Evolutionary conservation across 1,140 invertebrate species (phyloP), one percentile per base, ranked within the genome.

Genomic region (Araneus ventricosus): DNA sequence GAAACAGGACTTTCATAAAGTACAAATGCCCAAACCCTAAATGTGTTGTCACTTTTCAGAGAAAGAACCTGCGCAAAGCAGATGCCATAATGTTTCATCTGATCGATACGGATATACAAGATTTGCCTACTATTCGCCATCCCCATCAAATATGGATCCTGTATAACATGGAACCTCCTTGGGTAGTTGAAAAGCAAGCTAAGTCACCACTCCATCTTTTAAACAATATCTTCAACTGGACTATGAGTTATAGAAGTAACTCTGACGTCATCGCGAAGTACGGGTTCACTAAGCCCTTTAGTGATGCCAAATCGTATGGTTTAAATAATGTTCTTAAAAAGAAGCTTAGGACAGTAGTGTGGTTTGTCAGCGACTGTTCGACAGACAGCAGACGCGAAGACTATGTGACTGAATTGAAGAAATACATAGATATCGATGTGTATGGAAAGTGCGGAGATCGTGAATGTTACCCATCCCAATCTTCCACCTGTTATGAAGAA

Each of bases 331-430:
- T 22, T 4, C 17, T 85, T 2, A 27, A n/a, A 17, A 22, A 52
- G n/a, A 95, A 95, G 85, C 93, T 75, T 22, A 93, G 86, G 22
- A 57, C 75, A 34, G 96, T 96, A 0, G 96, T 96, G 0, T 97
- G 97, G 97, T 96, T 97, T 93, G 96, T 97, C 2, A 97, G 96
- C 75, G 96, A 97, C 94, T 97, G 97, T 94, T 7, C 94, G 1
- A 95, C 96, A 0, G 94, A 93, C 24, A 96, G 96, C 93, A 95
- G 95, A 3, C 95, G 97, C 14, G 95, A 96, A 93, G 75, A 95
- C 0, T 97, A 96, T 94, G 96, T 96, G 0, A 90, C 94, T 27
- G 95, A 97, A 93, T 95, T 97, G 5, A 94, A 95, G 80, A 95
- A 95, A 59, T 95, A 96, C 93, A 96, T 97, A 79, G 79, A 95